Evolutionary conservation across 2,888 invertebrate species (phyloP), one percentile per base, ranked within the genome.

Genomic region (Oscheius onirici): DNA sequence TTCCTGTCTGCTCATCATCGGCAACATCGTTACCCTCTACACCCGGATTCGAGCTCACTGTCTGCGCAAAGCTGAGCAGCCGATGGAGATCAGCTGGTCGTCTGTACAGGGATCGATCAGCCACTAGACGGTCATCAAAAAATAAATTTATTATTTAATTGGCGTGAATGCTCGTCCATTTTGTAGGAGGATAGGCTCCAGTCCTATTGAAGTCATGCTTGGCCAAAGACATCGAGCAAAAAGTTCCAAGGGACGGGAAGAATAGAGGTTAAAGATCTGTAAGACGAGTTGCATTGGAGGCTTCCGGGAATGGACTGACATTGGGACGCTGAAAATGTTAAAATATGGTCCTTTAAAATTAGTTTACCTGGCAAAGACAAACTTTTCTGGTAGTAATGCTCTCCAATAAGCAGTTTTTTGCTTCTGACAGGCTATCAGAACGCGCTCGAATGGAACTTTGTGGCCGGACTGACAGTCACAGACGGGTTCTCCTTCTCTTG

Each of bases 221-320:
- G 95, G 93, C 61, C 93, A 90, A 24, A 97, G 91, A 88, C 94
- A 95, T 79, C 97, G 91, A 0, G 96, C 95, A 90, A 96, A 97
- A 67, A 97, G 88, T 89, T 97, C 97, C 79, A 96, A 89, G 81
- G 92, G 72, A 15, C 63, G 69, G 68, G 43, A 71, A 73, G 54
- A 41, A 24, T 34, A 8, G 88, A 90, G 92, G 0, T 89, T 87
- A 77, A 89, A 73, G 74, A 77, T 70, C 24, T 74, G 68, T 5
- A 51, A 17, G 17, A 84, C 72, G 73, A 90, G 90, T 91, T 93
- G 92, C 80, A 97, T 89, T 0, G 95, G 95, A 49, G 96, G 96
- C 89, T 97, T 97, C 88, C 95, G 95, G 0, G 97, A 97, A 89
- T 97, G 96, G 72, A 96, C 90, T 17, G 93, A 92, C 89, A 95